phyloP scores from a whole-genome alignment of 2,797 vertebrate species.

The Rhinoraja longicauda region DNA sequence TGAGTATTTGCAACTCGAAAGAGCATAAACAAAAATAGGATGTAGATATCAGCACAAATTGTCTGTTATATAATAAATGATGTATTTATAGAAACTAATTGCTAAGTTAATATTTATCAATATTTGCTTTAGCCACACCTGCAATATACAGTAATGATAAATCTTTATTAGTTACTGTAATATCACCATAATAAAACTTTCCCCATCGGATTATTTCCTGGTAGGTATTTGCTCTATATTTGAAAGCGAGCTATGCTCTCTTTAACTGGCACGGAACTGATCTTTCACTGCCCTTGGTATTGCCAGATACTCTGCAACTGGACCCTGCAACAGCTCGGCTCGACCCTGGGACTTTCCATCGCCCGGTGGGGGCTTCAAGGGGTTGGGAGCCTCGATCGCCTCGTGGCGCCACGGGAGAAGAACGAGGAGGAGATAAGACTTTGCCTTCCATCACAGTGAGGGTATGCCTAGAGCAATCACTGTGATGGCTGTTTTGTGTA shows the following conservation, averaged over 20 bases:
- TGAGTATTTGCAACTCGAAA: not conserved
- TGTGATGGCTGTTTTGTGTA: too few relatives aligned
- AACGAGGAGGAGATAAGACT: too few relatives aligned
- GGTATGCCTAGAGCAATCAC: too few relatives aligned
- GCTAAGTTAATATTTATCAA: not conserved
- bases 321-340: too few relatives aligned
- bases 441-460: too few relatives aligned
- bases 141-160: not conserved
- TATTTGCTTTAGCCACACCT: not conserved
- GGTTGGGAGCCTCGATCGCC: too few relatives aligned
- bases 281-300: too few relatives aligned
- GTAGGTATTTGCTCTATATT: not conserved
- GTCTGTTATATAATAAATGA: not conserved
- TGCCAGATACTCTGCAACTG: too few relatives aligned
- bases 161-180: not conserved
- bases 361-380: too few relatives aligned
- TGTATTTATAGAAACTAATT: not conserved
- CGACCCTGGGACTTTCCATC: too few relatives aligned
- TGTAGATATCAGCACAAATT: not conserved
- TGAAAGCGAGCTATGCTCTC: not conserved
- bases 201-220: not conserved
- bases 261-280: not conserved
- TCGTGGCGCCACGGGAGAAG: too few relatives aligned
- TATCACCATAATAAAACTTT: not conserved
- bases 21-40: not conserved